Conservation (phyloP, 2,797 vertebrate species). For the Phyllotis vaccarum region DNA sequence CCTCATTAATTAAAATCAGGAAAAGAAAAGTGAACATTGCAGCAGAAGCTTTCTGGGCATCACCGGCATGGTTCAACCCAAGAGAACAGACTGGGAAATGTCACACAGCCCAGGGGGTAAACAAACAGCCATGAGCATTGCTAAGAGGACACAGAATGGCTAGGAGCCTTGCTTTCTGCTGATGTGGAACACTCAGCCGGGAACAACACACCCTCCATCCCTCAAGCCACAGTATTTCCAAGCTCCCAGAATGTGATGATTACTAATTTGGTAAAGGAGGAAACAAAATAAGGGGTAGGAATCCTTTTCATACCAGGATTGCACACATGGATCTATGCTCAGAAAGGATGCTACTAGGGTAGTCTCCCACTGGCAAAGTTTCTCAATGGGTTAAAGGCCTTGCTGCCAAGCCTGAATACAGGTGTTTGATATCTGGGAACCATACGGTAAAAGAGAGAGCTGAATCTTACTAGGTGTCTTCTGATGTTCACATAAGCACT, state of each 20-base stretch:
- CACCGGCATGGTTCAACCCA: slow-evolving; percentile 25
- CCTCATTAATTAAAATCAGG: slow-evolving; percentile 58
- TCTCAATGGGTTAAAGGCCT: not conserved
- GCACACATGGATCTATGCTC: not conserved
- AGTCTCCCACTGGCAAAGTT: not conserved
- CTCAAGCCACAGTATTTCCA: not conserved
- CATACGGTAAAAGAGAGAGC: not conserved
- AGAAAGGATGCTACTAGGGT: not conserved
- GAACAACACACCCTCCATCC: not conserved
- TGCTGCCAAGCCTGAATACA: not conserved
- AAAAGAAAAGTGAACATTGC: not conserved
- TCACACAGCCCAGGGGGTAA: not conserved
- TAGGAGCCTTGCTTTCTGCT: not conserved
- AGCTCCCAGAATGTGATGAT: not conserved
- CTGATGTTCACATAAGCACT: not conserved
- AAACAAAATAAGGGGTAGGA: not conserved
- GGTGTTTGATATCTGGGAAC: not conserved
- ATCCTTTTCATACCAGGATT: not conserved
- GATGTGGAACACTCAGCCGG: not conserved
- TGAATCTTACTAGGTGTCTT: too few relatives aligned
- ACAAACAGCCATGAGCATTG: not conserved
- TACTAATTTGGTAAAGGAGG: not conserved
- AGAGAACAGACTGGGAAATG: not conserved
- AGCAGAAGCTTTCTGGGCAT: slow-evolving; percentile 2
- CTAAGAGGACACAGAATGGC: not conserved